Conservation (phyloP, 2,888 invertebrate genomes). For the Ectemnius continuus region DNA sequence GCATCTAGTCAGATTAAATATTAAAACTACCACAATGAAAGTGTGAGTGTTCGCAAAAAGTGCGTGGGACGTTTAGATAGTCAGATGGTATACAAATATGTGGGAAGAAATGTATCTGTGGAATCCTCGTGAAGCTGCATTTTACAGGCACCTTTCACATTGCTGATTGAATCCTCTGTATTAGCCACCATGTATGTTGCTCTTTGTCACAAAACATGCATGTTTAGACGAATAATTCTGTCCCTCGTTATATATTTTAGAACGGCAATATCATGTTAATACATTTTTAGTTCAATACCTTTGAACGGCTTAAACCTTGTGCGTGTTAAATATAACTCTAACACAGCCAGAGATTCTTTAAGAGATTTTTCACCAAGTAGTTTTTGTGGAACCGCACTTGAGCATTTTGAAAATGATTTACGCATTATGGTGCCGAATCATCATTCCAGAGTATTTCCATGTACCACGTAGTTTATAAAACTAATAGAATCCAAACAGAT, state of each 20-base stretch:
- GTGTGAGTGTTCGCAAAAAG: slow-evolving; percentile 25
- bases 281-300: no score
- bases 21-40: slow-evolving; percentile 11
- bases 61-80: slow-evolving; percentile 34
- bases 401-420: background rate
- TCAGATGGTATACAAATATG: slow-evolving; percentile 27
- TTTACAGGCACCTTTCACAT: no score
- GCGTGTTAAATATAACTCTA: background rate
- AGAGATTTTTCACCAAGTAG: background rate
- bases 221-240: no score
- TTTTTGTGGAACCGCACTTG: no score
- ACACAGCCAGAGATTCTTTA: no score
- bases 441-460: slow-evolving; percentile 54
- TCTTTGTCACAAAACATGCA: no score
- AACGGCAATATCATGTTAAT: no score
- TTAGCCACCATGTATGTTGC: no score
- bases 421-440: slow-evolving; percentile 21
- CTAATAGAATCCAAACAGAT: slow-evolving; percentile 22
- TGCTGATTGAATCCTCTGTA: no score
- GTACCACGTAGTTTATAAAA: slow-evolving; percentile 9
- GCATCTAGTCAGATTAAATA: slow-evolving; percentile 50
- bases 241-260: no score
- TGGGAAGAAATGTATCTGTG: no score
- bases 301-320: background rate
- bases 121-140: no score